Base-by-base conservation (phyloP, 1,140 invertebrate species). In the Philotrypesis tridentata region DNA sequence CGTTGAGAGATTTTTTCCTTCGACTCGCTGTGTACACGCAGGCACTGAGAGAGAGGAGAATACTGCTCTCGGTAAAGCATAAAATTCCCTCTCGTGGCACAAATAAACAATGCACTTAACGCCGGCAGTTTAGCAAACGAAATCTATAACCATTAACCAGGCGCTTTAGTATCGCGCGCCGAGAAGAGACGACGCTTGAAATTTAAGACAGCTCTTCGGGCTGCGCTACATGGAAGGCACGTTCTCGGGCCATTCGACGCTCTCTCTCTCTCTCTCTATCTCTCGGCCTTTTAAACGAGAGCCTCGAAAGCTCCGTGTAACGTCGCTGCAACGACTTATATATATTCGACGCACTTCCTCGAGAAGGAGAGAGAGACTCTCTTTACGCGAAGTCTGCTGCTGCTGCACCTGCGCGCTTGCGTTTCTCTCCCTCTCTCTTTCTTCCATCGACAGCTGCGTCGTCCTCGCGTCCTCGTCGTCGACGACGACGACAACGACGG, bases 231-330 rank as follows among this genome's bases (percentile, higher is more conserved):
- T 43, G 40, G 6, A 43, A 43, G 40, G 17, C 63, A 14, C 63
- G 63, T 25, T 3, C 27, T 23, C 14, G 63, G 17, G 27, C 63
- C 63, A 65, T 65, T 65, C 63, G 11, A 29, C 63, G 63, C 23
- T 12, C n/a, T n/a, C n/a, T n/a, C n/a, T n/a, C n/a, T n/a, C n/a
- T n/a, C n/a, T n/a, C n/a, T n/a, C n/a, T n/a, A n/a, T n/a, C n/a
- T n/a, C n/a, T n/a, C 63, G 67, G 8, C 25, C 77, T 79, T 71
- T 79, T 40, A 70, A 71, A 79, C 43, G 29, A 71, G 48, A 55
- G 40, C 55, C 11, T n/a, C 48, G 33, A 79, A 23, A 71, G 67
- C 17, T 8, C 27, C 75, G 37, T 67, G 29, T 25, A 23, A 63
- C 9, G 23, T 40, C 33, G 33, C 61, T n/a, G 40, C 17, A 2